A percentile compares a stretch with the other conserved stretches of the same genome.
Evolutionary conservation across 2,888 invertebrate genomes (phyloP).

Genomic region (Tubulanus polymorphus): DNA sequence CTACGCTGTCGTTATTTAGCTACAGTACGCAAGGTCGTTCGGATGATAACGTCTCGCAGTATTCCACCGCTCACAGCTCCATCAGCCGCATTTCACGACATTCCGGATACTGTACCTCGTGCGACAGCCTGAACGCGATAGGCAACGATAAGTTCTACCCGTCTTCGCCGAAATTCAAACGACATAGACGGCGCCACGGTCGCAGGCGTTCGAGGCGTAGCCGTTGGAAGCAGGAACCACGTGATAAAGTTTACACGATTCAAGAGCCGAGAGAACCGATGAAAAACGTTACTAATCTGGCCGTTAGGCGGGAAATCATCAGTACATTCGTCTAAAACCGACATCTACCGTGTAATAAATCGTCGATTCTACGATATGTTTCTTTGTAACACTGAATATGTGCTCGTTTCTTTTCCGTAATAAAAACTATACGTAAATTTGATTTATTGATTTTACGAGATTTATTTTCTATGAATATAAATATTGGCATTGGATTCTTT

Average conservation of each 20-base stretch:
- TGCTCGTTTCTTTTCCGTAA: too few relatives aligned
- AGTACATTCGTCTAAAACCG: not conserved
- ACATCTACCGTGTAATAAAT: too few relatives aligned
- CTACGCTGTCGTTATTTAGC: constrained; percentile 6
- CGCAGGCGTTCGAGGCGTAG: not conserved
- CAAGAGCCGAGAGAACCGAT: not conserved
- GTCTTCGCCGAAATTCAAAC: not conserved
- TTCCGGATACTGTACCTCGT: constrained; percentile 6
- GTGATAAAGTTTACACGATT: constrained; percentile 14
- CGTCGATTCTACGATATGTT: too few relatives aligned
- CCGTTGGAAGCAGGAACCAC: constrained; percentile 10
- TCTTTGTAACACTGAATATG: too few relatives aligned
- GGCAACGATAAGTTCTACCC: constrained; percentile 21
- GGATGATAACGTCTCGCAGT: not conserved
- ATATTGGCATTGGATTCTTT: too few relatives aligned
- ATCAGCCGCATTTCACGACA: not conserved
- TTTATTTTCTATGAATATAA: too few relatives aligned
- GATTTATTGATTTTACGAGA: too few relatives aligned
- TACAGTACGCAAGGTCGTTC: not conserved
- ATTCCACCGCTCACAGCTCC: too few relatives aligned
- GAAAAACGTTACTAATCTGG: not conserved
- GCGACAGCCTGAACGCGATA: constrained; percentile 18
- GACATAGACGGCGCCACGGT: too few relatives aligned
- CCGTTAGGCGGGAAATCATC: not conserved
- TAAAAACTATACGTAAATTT: too few relatives aligned